phyloP scores from a whole-genome alignment of 2,113 vertebrate species.

The Platycercus adscitus region DNA sequence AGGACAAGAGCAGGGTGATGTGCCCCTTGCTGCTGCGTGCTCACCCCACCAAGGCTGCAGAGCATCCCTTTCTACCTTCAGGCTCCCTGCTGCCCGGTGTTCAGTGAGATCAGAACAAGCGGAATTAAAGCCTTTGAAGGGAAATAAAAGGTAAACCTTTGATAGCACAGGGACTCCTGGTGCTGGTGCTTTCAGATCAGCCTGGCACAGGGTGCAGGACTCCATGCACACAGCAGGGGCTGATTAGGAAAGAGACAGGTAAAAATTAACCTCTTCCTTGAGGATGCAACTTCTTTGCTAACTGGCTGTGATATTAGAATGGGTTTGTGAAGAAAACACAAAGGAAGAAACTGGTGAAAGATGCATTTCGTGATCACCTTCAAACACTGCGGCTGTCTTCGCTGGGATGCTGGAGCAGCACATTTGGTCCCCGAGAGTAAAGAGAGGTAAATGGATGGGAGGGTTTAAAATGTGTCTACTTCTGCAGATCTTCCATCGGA shows the following conservation, averaged over 20 bases:
- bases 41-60: neutral
- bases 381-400: neutral
- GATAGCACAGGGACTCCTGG: neutral
- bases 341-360: neutral
- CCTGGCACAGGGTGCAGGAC: neutral
- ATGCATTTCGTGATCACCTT: neutral
- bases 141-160: neutral
- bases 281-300: neutral
- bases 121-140: neutral
- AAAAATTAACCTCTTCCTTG: neutral
- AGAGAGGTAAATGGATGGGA: neutral
- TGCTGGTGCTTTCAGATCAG: neutral
- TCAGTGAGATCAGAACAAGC: neutral
- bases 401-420: neutral
- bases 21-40: neutral
- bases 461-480: neutral
- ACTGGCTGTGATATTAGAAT: neutral
- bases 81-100: neutral
- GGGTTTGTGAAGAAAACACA: neutral
- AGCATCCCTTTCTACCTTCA: neutral
- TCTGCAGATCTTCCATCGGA: neutral
- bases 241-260: neutral
- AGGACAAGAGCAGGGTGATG: neutral
- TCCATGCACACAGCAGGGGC: rapidly evolving
- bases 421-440: rapidly evolving